These are phyloP conservation scores for Oxystoma pomonae DNA, from an alignment of 2,888 invertebrate species.

Conservation along the genomic window DNA sequence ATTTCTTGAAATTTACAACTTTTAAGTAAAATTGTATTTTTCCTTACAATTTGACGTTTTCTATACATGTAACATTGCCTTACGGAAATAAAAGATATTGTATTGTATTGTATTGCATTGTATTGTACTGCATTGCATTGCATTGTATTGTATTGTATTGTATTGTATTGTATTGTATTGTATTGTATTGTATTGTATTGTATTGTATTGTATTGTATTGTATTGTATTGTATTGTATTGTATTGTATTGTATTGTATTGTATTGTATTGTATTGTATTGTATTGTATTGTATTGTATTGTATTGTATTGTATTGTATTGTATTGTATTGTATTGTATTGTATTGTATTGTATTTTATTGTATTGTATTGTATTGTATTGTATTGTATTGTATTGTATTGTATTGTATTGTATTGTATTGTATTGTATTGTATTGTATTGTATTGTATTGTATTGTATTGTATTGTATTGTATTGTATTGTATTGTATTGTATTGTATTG, in stretches of 20 bases:
- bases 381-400: slow-evolving; percentile 8
- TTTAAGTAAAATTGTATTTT: too few relatives aligned
- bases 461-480: slow-evolving; percentile 8
- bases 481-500: slow-evolving; percentile 8
- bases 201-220: slow-evolving; percentile 2
- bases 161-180: slow-evolving; percentile 2
- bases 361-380: slow-evolving; percentile 8
- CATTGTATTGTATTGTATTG: background rate
- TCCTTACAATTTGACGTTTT: too few relatives aligned
- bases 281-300: slow-evolving; percentile 8
- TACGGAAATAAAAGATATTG: too few relatives aligned
- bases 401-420: slow-evolving; percentile 8
- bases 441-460: slow-evolving; percentile 8
- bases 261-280: slow-evolving; percentile 8
- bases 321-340: slow-evolving; percentile 8
- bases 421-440: slow-evolving; percentile 8
- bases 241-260: slow-evolving; percentile 2
- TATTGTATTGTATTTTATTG: slow-evolving; percentile 7
- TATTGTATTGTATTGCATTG: too few relatives aligned
- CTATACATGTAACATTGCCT: too few relatives aligned
- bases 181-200: slow-evolving; percentile 2
- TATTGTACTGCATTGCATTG: background rate
- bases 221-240: slow-evolving; percentile 2
- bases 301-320: slow-evolving; percentile 8
- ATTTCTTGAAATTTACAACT: too few relatives aligned